Evolutionary conservation across 2,888 invertebrate species (phyloP).

Genomic region (Scaeva pyrastri): DNA sequence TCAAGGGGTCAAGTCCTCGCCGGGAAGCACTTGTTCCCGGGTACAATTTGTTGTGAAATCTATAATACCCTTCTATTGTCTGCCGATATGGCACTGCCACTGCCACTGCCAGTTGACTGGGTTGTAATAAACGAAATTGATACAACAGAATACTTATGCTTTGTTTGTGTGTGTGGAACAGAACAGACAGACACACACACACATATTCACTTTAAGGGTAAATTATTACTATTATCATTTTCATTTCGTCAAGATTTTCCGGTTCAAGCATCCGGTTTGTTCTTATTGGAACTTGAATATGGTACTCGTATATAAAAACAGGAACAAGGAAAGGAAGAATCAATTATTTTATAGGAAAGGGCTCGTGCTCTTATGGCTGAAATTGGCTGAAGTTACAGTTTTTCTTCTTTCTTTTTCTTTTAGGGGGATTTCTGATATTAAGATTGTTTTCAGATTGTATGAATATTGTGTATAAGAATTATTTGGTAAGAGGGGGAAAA

Average conservation of each 20-base stretch:
- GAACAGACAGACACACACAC: slow-evolving; percentile 19
- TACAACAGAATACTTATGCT: slow-evolving; percentile 23
- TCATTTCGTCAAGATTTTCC: slow-evolving; percentile 62
- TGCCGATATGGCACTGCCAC: background rate
- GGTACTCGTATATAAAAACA: background rate
- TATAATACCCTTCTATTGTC: slow-evolving; percentile 41
- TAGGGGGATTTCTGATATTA: background rate
- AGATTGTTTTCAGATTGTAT: background rate
- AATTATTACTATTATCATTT: slow-evolving; percentile 51
- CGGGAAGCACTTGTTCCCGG: slow-evolving; percentile 20
- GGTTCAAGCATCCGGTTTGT: slow-evolving; percentile 62
- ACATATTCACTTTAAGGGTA: no score
- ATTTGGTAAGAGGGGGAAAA: background rate
- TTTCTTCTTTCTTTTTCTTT: no score
- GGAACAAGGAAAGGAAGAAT: background rate
- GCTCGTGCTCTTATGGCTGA: background rate
- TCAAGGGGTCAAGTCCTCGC: slow-evolving; percentile 38
- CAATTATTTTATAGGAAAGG: background rate
- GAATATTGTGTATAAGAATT: background rate
- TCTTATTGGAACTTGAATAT: slow-evolving; percentile 22
- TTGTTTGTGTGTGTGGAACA: background rate
- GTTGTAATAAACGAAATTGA: slow-evolving; percentile 53
- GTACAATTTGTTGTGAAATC: slow-evolving; percentile 51
- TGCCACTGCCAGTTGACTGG: background rate
- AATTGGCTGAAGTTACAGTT: slow-evolving; percentile 12